Conservation (phyloP, 2,113 vertebrate genomes). For the Lipotes vexillifer region DNA sequence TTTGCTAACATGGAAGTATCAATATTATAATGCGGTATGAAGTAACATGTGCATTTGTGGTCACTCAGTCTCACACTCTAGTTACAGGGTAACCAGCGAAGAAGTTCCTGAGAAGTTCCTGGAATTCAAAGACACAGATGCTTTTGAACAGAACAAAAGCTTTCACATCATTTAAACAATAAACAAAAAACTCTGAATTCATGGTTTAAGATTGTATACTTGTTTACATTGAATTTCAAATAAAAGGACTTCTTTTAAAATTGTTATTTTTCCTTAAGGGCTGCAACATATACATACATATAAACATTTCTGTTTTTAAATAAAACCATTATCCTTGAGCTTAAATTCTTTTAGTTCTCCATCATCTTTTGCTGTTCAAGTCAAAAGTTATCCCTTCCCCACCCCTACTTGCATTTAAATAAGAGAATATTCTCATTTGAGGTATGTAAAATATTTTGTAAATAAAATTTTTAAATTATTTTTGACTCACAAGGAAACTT, state of each 20-base stretch:
- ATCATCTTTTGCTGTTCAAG: background rate
- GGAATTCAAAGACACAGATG: background rate
- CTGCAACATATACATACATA: background rate
- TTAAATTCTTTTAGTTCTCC: background rate
- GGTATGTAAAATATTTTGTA: background rate
- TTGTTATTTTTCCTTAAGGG: background rate
- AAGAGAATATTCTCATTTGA: background rate
- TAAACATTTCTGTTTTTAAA: background rate
- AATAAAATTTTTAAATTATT: background rate
- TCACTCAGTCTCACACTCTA: background rate
- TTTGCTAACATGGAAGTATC: background rate
- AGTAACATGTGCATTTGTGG: fast-evolving
- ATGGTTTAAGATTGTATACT: background rate
- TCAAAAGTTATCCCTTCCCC: background rate
- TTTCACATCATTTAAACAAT: background rate
- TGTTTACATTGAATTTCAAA: background rate
- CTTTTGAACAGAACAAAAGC: background rate
- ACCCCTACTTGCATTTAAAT: background rate
- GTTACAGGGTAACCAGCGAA: background rate
- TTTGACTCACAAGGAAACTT: background rate
- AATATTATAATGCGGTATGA: background rate
- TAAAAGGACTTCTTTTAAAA: background rate
- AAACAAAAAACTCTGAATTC: background rate
- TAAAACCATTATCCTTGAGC: background rate
- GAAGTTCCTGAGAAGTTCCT: background rate